Base-by-base conservation (phyloP, 1,140 invertebrate species). In the Bicyclus anynana region DNA sequence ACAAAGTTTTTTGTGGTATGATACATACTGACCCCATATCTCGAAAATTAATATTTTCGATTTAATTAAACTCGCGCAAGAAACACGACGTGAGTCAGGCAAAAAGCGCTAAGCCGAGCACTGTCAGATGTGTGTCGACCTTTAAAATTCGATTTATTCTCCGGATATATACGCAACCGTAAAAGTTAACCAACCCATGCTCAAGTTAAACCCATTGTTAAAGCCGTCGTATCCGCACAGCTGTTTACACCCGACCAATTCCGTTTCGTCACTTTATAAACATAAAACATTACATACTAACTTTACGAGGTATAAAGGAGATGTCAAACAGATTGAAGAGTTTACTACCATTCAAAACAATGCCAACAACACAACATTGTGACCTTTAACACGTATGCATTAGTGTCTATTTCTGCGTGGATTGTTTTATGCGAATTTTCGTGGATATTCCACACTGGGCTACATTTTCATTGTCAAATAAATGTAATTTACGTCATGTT, bases 401-500 rank as follows among this genome's bases (percentile, higher is more conserved):
- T 53, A 65, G n/a, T 20, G 51, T 7, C 29, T 58, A 47, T 48
- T 46, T 52, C 50, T 2, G 40, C 29, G 5, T 59, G 20, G 18
- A 4, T 17, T 6, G 18, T 29, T 14, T 20, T 23, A 51, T 54
- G 53, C 38, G 47, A 61, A 61, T 48, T 53, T 42, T 42, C 42
- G 48, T 42, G 53, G 33, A 29, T 55, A 56, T 50, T 38, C 47
- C 56, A 23, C 53, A 35, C 29, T 18, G 27, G 53, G 53, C 55
- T 53, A 60, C 46, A 44, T 44, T 63, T 67, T 63, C 49, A 60
- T 63, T 67, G 57, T 60, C 61, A 67, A 60, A 64, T 67, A 67
- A 60, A 67, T 60, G 59, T 59, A 67, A 67, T 63, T 67, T 64
- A 67, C 62, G 53, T 53, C 40, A 40, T 53, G 61, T 63, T 60